Conservation (phyloP, 2,113 vertebrate genomes). For the Microcebus lehilahytsara region DNA sequence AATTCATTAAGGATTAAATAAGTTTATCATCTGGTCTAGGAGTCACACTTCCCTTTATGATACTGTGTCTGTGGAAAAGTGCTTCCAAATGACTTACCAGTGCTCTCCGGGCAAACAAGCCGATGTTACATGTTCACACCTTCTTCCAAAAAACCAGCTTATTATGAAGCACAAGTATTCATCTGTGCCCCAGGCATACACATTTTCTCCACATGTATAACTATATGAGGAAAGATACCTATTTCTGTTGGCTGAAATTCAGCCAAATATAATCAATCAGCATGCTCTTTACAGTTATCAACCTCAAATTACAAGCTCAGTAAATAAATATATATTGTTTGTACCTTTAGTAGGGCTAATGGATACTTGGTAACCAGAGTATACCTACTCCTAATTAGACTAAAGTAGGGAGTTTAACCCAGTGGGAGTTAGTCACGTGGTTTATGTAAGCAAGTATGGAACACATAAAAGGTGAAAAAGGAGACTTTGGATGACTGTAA, state of each 20-base stretch:
- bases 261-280: constrained; percentile 25
- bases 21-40: not conserved
- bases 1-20: constrained; percentile 10
- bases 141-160: constrained; percentile 50
- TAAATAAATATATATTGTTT: not conserved
- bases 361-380: not conserved
- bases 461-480: not conserved
- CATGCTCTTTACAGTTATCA: constrained; percentile 7
- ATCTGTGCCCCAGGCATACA: not conserved
- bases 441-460: not conserved
- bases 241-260: constrained; percentile 49
- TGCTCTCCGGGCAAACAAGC: not conserved
- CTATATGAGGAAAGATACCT: not conserved
- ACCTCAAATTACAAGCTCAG: constrained; percentile 33
- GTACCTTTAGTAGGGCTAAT: not conserved
- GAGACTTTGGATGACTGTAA: not conserved
- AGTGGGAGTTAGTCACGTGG: not conserved
- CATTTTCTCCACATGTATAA: constrained; percentile 24
- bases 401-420: constrained; percentile 1
- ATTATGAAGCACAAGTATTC: constrained; percentile 10
- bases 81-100: constrained; percentile 26
- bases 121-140: not conserved
- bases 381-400: not conserved
- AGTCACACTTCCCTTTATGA: not conserved
- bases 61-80: not conserved